Conservation (phyloP, 1,140 invertebrate species). For the Ceratosolen fusciceps region DNA sequence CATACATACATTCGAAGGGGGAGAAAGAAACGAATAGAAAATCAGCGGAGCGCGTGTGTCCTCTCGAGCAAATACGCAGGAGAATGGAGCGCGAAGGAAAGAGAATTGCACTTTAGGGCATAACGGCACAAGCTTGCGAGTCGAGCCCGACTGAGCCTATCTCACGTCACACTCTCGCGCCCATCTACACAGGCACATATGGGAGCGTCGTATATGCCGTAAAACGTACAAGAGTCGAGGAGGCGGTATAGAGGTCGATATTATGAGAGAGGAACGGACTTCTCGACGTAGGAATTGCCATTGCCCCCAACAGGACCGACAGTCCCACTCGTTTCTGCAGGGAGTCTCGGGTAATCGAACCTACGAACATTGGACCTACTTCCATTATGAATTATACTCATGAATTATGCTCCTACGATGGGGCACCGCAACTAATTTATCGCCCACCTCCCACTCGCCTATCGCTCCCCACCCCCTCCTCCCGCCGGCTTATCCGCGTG, state of each 20-base stretch:
- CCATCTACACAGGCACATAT: background rate
- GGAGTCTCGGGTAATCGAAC: background rate
- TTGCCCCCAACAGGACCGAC: background rate
- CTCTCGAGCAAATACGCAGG: background rate
- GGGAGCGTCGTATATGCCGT: background rate
- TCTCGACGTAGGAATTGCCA: slow-evolving; percentile 2
- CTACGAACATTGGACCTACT: background rate
- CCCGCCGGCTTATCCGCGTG: too few species aligned
- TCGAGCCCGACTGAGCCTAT: slow-evolving; percentile 53
- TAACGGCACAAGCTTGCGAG: slow-evolving; percentile 62
- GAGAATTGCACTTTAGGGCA: slow-evolving; percentile 65
- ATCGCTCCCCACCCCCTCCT: too few species aligned
- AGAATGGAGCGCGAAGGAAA: slow-evolving; percentile 41
- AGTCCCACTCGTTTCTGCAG: background rate
- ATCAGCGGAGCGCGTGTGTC: slow-evolving; percentile 21
- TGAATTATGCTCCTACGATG: background rate
- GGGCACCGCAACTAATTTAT: background rate
- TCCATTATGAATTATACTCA: too few species aligned
- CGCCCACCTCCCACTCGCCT: background rate
- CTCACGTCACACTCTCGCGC: background rate
- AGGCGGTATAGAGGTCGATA: slow-evolving; percentile 10
- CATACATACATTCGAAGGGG: background rate
- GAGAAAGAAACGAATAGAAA: slow-evolving; percentile 20
- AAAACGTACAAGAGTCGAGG: background rate
- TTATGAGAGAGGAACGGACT: background rate